These are phyloP conservation scores for Auanema sp. DNA, from an alignment of 2,888 invertebrate species.

Conservation along the genomic window DNA sequence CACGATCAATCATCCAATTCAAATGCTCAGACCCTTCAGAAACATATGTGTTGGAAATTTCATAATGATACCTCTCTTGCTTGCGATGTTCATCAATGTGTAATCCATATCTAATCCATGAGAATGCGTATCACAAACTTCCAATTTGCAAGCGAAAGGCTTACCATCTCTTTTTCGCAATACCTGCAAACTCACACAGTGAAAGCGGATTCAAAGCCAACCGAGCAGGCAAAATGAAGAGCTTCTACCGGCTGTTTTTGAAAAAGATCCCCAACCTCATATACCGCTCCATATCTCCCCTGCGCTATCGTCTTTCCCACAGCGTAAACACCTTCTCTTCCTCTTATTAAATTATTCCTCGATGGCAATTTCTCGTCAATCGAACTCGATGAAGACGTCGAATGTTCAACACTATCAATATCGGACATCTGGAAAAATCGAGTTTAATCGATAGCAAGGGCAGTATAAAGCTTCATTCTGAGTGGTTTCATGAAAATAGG, in stretches of 20 bases:
- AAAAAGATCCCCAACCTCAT: constrained; percentile 52
- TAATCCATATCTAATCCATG: constrained; percentile 61
- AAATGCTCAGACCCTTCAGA: constrained; percentile 37
- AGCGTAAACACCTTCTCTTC: constrained; percentile 54
- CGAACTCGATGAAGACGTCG: constrained; percentile 37
- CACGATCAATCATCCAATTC: constrained; percentile 56
- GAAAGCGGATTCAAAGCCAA: too few species aligned
- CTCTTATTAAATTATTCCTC: constrained; percentile 51
- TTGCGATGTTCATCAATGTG: constrained; percentile 52
- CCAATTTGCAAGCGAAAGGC: constrained; percentile 55
- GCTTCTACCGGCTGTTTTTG: too few species aligned
- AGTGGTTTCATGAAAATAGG: too few species aligned
- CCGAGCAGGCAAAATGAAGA: too few species aligned
- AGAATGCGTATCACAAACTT: constrained; percentile 54
- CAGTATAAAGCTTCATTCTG: too few species aligned
- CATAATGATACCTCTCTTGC: constrained; percentile 25
- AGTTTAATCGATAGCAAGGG: too few species aligned
- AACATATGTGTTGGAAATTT: constrained; percentile 1
- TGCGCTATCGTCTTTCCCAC: constrained; percentile 56
- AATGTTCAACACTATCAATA: constrained; percentile 37
- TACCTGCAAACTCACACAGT: constrained; percentile 18
- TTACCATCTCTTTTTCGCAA: constrained; percentile 45
- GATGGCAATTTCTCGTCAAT: constrained; percentile 44
- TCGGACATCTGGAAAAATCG: constrained; percentile 30
- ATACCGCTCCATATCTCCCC: constrained; percentile 61